Conservation (phyloP, 2,888 invertebrate species). For the Zhuqinia jingwanae region DNA sequence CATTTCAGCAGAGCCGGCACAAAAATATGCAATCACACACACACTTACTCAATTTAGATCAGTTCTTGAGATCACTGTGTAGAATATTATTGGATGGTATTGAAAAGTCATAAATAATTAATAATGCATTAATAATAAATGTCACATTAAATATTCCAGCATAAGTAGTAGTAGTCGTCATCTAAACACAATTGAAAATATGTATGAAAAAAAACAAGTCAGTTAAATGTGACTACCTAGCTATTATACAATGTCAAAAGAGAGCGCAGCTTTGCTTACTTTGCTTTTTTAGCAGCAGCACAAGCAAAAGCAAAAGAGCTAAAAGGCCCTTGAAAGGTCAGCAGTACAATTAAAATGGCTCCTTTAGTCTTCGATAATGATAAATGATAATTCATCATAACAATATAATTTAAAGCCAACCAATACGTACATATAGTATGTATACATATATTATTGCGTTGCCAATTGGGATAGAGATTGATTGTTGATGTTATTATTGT, state of each 20-base stretch:
- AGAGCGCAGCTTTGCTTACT: no score
- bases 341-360: slow-evolving; percentile 31
- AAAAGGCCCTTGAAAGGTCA: slow-evolving; percentile 33
- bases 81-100: neutral
- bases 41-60: neutral
- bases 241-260: no score
- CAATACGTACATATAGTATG: no score
- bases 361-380: neutral
- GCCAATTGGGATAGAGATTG: no score
- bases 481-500: no score
- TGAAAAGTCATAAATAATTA: slow-evolving; percentile 22
- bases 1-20: slow-evolving; percentile 1
- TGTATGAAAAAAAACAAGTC: no score
- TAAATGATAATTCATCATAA: slow-evolving; percentile 36
- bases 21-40: neutral
- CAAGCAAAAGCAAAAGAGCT: no score
- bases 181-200: slow-evolving; percentile 8
- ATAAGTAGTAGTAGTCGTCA: no score
- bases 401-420: neutral
- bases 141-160: neutral
- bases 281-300: no score
- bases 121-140: neutral
- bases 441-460: no score
- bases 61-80: no score
- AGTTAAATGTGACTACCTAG: no score